phyloP scores from a whole-genome alignment of 2,888 invertebrate genomes.

The Therioaphis trifolii region DNA sequence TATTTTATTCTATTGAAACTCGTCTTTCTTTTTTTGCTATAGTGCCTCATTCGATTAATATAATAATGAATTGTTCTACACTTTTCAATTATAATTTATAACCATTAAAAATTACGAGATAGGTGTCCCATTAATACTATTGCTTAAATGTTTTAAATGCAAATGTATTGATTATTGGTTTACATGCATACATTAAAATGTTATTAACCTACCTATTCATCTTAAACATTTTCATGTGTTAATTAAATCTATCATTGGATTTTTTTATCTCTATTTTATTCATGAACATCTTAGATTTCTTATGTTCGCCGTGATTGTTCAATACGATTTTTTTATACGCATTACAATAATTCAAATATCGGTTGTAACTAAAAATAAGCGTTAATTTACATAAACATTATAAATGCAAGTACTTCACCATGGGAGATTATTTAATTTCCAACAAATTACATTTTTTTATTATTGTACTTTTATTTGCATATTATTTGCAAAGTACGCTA shows the following conservation, averaged over 20 bases:
- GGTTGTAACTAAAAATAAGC: too few species aligned
- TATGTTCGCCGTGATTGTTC: too few species aligned
- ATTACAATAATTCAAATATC: too few species aligned
- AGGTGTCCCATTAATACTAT: neutral
- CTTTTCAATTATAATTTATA: neutral
- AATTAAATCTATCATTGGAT: neutral
- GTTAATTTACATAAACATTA: too few species aligned
- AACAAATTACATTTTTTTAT: too few species aligned
- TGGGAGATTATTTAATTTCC: too few species aligned
- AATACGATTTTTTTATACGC: too few species aligned
- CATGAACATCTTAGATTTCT: neutral
- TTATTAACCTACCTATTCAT: neutral
- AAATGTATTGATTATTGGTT: neutral
- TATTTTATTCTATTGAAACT: neutral
- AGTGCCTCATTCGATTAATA: neutral
- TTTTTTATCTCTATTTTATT: slow-evolving; percentile 8
- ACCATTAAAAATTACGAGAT: neutral
- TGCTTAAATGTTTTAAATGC: neutral
- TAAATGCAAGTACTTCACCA: too few species aligned
- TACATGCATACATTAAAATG: too few species aligned
- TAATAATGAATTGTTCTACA: neutral
- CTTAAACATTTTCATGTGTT: neutral
- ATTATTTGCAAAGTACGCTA: too few species aligned
- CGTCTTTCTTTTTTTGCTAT: neutral
- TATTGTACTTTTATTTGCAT: too few species aligned